Conservation (phyloP, 2,888 invertebrate species). For the Himalopsyche anomala region DNA sequence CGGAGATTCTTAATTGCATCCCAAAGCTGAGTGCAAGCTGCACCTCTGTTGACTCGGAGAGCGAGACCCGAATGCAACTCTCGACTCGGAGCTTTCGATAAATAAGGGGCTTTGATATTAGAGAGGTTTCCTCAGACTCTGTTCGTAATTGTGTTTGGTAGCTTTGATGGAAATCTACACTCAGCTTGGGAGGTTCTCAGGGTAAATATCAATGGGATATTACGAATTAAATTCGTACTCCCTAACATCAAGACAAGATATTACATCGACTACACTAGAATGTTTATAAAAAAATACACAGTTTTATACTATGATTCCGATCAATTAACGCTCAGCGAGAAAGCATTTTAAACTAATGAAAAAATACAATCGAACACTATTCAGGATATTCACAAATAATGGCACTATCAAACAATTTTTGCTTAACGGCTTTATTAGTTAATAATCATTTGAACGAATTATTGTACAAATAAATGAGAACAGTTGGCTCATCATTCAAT, state of each 20-base stretch:
- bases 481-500: too few relatives aligned
- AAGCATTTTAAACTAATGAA: background rate
- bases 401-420: too few relatives aligned
- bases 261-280: background rate
- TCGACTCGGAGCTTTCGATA: conserved; percentile 9
- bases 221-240: background rate
- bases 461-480: too few relatives aligned
- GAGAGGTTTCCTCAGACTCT: conserved; percentile 12
- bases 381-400: too few relatives aligned
- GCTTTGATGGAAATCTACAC: conserved; percentile 34
- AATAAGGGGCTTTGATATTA: conserved; percentile 28
- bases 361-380: too few relatives aligned
- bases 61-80: conserved; percentile 31
- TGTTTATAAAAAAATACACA: background rate
- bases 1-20: conserved; percentile 26
- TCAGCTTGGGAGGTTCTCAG: background rate
- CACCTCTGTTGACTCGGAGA: conserved; percentile 16
- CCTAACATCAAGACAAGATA: background rate
- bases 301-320: background rate
- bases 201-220: conserved; percentile 20
- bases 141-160: conserved; percentile 19
- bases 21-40: conserved; percentile 18
- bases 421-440: too few relatives aligned
- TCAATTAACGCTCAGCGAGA: background rate
- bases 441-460: too few relatives aligned